Conservation (phyloP, 2,797 vertebrate species). For the Coregonus suidteri region DNA sequence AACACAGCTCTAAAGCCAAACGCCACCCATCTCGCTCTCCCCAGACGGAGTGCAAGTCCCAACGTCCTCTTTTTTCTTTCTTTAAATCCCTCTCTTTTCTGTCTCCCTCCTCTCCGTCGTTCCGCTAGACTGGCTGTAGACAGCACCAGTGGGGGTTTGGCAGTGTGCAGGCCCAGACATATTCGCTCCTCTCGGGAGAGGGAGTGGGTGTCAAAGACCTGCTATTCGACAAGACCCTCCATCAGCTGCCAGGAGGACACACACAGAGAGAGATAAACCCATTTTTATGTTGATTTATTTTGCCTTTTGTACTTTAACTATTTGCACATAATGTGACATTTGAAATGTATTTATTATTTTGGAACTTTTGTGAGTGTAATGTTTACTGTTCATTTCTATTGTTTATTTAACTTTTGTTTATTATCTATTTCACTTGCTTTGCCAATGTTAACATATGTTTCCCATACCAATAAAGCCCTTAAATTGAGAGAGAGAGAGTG, state of each 20-base stretch:
- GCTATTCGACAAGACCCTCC: conserved; percentile 70
- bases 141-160: conserved; percentile 70
- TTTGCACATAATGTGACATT: too few relatives aligned
- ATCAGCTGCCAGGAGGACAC: conserved; percentile 33
- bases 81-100: conserved; percentile 19
- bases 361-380: too few relatives aligned
- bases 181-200: conserved; percentile 65
- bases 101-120: conserved; percentile 48
- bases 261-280: not conserved
- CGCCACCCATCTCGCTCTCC: conserved; percentile 51
- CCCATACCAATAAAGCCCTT: too few relatives aligned
- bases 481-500: not conserved
- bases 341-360: too few relatives aligned
- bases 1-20: not conserved
- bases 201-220: conserved; percentile 72
- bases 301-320: too few relatives aligned
- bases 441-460: too few relatives aligned
- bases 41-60: conserved; percentile 28
- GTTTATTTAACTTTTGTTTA: too few relatives aligned
- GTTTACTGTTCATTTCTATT: too few relatives aligned
- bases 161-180: conserved; percentile 68
- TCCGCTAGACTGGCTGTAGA: conserved; percentile 69
- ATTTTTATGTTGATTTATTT: too few relatives aligned
- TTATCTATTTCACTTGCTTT: too few relatives aligned
- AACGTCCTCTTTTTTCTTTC: conserved; percentile 26